Evolutionary conservation across 2,797 vertebrate genomes (phyloP).

Genomic region (Triplophysa bombifrons): DNA sequence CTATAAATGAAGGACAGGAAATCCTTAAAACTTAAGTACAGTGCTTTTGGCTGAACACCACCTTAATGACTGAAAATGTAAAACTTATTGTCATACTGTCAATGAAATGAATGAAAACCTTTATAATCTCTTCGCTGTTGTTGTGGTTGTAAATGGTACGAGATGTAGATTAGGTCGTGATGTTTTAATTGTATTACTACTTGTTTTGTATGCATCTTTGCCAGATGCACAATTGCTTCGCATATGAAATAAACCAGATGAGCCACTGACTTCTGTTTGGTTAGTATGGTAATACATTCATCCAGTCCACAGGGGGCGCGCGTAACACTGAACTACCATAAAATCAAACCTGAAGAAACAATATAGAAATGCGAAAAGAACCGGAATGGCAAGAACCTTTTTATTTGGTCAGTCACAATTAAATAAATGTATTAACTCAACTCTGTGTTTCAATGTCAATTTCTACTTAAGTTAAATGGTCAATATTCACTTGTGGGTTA

Average conservation of each 20-base stretch:
- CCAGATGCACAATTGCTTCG: constrained; percentile 13
- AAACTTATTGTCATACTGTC: not conserved
- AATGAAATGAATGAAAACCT: not conserved
- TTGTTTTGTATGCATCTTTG: not conserved
- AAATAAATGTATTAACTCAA: not conserved
- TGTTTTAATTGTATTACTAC: not conserved
- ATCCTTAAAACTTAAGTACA: not conserved
- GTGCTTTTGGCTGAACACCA: not conserved
- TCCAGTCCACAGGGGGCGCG: not conserved
- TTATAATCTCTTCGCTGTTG: not conserved
- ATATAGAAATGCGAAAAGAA: not conserved
- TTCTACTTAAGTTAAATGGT: not conserved
- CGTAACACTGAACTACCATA: not conserved
- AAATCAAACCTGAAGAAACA: not conserved
- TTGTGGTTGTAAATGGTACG: constrained; percentile 19
- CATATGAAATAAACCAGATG: constrained; percentile 29
- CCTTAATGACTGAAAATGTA: constrained; percentile 8
- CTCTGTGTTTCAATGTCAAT: not conserved
- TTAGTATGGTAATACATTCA: not conserved
- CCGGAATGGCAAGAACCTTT: not conserved
- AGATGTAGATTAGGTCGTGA: not conserved
- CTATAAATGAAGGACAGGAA: constrained; percentile 2
- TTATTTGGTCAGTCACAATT: too few relatives aligned
- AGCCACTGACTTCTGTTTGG: not conserved
- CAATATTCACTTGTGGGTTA: not conserved